These are phyloP conservation scores for Antitype chi DNA, from an alignment of 2,888 invertebrate genomes.

Conservation along the genomic window DNA sequence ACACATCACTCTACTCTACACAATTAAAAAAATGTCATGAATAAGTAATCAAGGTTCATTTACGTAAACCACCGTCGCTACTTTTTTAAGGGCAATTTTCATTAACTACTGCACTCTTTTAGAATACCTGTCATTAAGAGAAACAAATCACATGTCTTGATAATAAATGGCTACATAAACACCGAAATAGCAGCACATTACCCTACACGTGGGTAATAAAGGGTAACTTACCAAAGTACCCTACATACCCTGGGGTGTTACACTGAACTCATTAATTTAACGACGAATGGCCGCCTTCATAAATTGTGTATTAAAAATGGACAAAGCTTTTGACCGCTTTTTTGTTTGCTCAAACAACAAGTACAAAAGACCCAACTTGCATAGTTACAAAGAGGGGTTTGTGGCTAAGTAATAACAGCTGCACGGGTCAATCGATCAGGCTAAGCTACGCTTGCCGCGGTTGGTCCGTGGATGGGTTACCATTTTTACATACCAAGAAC, in stretches of 20 bases:
- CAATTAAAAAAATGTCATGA: background rate
- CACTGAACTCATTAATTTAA: conserved; percentile 35
- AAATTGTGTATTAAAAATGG: background rate
- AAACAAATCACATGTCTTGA: conserved; percentile 24
- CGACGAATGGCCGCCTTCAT: background rate
- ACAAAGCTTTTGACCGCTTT: background rate
- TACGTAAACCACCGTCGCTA: background rate
- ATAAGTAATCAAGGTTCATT: background rate
- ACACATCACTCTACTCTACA: background rate
- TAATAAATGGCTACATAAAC: conserved; percentile 20
- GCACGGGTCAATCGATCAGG: too few species aligned
- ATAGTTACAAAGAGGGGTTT: too few species aligned
- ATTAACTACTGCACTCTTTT: background rate
- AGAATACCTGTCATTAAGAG: background rate
- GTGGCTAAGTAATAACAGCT: too few species aligned
- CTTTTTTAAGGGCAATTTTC: conserved; percentile 1
- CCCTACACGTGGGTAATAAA: background rate
- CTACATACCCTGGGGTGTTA: conserved; percentile 15
- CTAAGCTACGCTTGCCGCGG: too few species aligned
- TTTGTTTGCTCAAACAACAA: background rate
- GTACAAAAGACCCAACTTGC: too few species aligned
- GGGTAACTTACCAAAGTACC: conserved; percentile 14
- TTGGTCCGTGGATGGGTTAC: too few species aligned
- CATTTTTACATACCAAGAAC: too few species aligned
- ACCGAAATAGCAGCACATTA: conserved; percentile 20